Evolutionary conservation across 2,797 vertebrate species (phyloP).

Genomic region (Antrozous pallidus): DNA sequence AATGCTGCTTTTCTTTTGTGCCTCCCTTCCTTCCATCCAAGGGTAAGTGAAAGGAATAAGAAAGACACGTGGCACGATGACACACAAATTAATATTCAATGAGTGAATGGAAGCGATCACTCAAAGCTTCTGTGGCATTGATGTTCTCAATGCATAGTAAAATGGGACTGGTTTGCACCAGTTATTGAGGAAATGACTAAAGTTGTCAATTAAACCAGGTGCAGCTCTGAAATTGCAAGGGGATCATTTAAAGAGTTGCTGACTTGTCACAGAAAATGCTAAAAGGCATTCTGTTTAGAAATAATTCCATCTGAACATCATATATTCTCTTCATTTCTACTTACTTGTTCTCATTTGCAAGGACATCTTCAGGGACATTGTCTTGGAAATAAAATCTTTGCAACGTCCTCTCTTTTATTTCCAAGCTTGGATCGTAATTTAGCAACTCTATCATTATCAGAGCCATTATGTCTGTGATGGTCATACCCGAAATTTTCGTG

Average conservation of each 20-base stretch:
- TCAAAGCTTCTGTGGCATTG: neutral
- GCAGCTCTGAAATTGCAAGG: slow-evolving; percentile 45
- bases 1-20: neutral
- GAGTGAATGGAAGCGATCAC: neutral
- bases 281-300: slow-evolving; percentile 65
- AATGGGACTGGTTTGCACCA: neutral
- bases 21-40: neutral
- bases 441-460: slow-evolving; percentile 56
- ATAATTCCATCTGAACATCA: slow-evolving; percentile 57
- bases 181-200: neutral
- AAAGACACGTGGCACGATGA: neutral
- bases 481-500: neutral
- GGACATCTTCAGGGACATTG: slow-evolving; percentile 74
- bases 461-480: slow-evolving; percentile 45
- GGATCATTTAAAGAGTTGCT: slow-evolving; percentile 56
- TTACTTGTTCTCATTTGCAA: slow-evolving; percentile 57
- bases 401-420: slow-evolving; percentile 68
- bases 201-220: slow-evolving; percentile 36
- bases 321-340: slow-evolving; percentile 44
- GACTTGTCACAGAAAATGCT: slow-evolving; percentile 57
- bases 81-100: neutral
- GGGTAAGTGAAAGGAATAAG: neutral
- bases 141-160: neutral
- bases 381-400: slow-evolving; percentile 60
- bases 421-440: slow-evolving; percentile 59